Conservation (phyloP, 2,113 vertebrate genomes). For the Toxostoma redivivum region DNA sequence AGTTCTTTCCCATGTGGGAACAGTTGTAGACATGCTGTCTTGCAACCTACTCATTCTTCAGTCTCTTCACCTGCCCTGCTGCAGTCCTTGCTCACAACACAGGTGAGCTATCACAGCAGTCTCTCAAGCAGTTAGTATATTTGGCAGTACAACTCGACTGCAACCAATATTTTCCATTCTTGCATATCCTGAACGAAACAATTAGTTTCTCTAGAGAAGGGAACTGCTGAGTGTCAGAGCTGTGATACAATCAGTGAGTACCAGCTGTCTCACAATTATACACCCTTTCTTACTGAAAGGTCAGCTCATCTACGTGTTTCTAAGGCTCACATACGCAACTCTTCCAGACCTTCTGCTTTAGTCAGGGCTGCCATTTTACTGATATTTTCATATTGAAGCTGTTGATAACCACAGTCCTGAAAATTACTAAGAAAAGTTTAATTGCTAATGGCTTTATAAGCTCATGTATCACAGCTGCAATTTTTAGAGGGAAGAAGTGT, state of each 20-base stretch:
- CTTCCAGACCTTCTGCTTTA: neutral
- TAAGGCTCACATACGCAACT: fast-evolving
- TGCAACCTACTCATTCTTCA: neutral
- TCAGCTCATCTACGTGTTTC: neutral
- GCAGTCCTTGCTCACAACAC: neutral
- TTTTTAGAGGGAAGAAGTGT: neutral
- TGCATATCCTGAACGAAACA: neutral
- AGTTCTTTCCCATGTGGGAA: neutral
- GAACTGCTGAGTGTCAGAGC: neutral
- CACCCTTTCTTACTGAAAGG: neutral
- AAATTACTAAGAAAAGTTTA: neutral
- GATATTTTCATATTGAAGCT: neutral
- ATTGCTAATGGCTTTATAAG: neutral
- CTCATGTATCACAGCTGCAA: neutral
- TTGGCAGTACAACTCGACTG: neutral
- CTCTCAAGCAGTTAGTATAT: neutral
- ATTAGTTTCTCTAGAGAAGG: neutral
- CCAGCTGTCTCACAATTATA: neutral
- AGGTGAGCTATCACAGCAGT: neutral
- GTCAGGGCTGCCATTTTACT: neutral
- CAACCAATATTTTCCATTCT: neutral
- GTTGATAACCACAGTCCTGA: neutral
- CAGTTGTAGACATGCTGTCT: neutral
- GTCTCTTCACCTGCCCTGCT: neutral
- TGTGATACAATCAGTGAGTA: neutral